Evolutionary conservation across 2,888 invertebrate species (phyloP).

Genomic region (Ichneumoninae sp.): DNA sequence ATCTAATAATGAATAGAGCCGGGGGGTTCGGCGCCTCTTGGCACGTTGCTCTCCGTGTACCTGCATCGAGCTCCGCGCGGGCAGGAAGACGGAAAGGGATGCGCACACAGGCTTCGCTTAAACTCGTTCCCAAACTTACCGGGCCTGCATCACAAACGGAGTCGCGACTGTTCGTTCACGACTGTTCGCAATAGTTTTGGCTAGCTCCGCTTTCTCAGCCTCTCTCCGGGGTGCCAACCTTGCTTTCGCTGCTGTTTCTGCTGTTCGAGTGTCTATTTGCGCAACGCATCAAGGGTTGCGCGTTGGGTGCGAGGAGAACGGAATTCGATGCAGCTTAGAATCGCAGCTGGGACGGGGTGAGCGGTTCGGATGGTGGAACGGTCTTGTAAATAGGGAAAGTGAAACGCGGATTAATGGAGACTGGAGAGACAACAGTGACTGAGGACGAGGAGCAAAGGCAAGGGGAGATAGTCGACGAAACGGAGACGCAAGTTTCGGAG

Average conservation of each 20-base stretch:
- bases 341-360: neutral
- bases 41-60: slow-evolving; percentile 11
- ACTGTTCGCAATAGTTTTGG: slow-evolving; percentile 55
- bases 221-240: slow-evolving; percentile 2
- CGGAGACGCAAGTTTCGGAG: slow-evolving; percentile 23
- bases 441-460: slow-evolving; percentile 11
- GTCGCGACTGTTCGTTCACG: slow-evolving; percentile 7
- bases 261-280: slow-evolving; percentile 48
- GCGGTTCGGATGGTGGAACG: slow-evolving; percentile 23
- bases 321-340: slow-evolving; percentile 18
- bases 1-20: slow-evolving; percentile 1
- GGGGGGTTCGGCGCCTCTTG: neutral
- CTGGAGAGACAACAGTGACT: neutral
- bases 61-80: slow-evolving; percentile 2
- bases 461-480: slow-evolving; percentile 21
- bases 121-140: slow-evolving; percentile 33
- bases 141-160: slow-evolving; percentile 18
- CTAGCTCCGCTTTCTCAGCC: neutral
- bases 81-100: slow-evolving; percentile 17
- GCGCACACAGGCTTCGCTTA: slow-evolving; percentile 37
- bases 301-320: slow-evolving; percentile 25
- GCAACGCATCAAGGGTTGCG: slow-evolving; percentile 46
- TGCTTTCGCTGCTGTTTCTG: slow-evolving; percentile 24
- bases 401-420: slow-evolving; percentile 9
- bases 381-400: slow-evolving; percentile 37